A percentile compares a stretch with the other conserved stretches of the same genome.
Evolutionary conservation across 2,113 vertebrate genomes (phyloP).

Genomic region (Seriola aureovittata): DNA sequence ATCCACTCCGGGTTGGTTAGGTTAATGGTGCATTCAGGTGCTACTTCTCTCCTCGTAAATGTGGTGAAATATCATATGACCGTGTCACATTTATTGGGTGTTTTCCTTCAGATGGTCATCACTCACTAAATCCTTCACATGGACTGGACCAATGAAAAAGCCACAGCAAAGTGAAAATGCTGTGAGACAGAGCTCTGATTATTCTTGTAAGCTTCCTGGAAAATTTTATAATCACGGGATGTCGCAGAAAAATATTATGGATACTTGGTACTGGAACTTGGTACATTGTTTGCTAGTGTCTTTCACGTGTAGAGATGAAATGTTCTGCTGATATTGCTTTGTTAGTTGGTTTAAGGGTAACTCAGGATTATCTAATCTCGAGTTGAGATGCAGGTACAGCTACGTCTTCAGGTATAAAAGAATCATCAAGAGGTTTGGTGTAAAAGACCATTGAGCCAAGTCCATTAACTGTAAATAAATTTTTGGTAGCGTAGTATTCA

Average conservation of each 20-base stretch:
- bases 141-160: not conserved
- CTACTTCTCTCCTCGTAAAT: constrained; percentile 20
- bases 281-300: not conserved
- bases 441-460: too few relatives aligned
- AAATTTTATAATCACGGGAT: not conserved
- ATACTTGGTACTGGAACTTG: not conserved
- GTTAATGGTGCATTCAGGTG: constrained; percentile 34
- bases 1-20: constrained; percentile 2
- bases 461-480: not conserved
- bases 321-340: not conserved
- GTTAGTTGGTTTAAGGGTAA: not conserved
- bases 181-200: not conserved
- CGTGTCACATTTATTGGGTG: constrained; percentile 11
- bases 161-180: not conserved
- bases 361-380: not conserved
- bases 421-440: not conserved
- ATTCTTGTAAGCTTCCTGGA: not conserved
- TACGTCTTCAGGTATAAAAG: not conserved
- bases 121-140: not conserved
- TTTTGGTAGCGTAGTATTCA: too few relatives aligned
- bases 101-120: constrained; percentile 19
- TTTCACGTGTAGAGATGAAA: not conserved
- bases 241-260: not conserved
- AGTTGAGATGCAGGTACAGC: not conserved
- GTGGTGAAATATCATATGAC: constrained; percentile 24